Evolutionary conservation across 2,113 vertebrate genomes (phyloP).

Genomic region (Tragelaphus strepsiceros): DNA sequence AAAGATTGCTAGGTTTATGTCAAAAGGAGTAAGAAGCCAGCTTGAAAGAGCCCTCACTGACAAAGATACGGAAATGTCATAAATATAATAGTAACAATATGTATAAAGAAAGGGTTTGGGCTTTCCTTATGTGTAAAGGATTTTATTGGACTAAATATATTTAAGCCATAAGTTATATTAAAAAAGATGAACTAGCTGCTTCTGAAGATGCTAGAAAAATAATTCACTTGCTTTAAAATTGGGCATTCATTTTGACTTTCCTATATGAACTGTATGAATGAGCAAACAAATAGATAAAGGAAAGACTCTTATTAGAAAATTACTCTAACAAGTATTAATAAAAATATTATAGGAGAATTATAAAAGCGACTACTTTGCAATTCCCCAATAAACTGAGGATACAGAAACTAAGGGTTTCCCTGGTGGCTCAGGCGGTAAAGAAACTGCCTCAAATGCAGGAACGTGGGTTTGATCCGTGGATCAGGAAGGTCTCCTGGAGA

Average conservation of each 20-base stretch:
- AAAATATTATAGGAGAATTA: neutral
- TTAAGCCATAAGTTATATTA: neutral
- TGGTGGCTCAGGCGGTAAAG: neutral
- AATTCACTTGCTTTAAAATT: neutral
- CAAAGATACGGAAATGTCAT: neutral
- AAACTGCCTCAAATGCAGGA: neutral
- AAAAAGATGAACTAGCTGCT: neutral
- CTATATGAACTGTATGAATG: neutral
- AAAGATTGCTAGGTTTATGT: neutral
- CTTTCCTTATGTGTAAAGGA: neutral
- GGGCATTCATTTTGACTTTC: neutral
- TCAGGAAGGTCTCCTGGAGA: neutral
- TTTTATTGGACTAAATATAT: neutral
- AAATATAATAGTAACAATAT: neutral
- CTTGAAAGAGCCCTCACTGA: neutral
- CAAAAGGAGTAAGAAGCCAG: neutral
- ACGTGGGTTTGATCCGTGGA: neutral
- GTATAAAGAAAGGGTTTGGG: neutral
- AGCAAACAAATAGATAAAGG: neutral
- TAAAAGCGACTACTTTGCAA: neutral
- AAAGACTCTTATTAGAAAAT: neutral
- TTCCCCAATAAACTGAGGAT: neutral
- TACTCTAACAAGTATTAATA: neutral
- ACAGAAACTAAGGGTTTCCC: neutral
- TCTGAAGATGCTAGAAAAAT: neutral